These are phyloP conservation scores for Mesorhabditis spiculigera DNA, from an alignment of 2,888 invertebrate genomes.

Conservation along the genomic window DNA sequence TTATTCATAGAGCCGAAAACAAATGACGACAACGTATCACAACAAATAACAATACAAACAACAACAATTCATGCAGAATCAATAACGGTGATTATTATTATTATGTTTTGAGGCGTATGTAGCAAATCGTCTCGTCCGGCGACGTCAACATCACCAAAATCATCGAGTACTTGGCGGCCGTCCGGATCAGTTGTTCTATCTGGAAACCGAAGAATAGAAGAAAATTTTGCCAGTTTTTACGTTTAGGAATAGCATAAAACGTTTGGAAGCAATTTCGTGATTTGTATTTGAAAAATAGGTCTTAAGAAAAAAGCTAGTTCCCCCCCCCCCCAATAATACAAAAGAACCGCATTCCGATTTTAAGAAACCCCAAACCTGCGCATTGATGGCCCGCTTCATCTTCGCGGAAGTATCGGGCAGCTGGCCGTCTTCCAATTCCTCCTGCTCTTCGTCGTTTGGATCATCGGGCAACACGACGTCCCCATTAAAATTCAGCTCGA, in stretches of 20 bases:
- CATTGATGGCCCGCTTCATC: no score
- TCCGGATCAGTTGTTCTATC: constrained; percentile 23
- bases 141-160: constrained; percentile 28
- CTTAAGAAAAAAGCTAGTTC: no score
- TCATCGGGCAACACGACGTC: not conserved
- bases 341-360: no score
- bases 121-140: constrained; percentile 16
- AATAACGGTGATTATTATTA: not conserved
- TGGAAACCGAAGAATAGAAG: not conserved
- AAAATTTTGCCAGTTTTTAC: not conserved
- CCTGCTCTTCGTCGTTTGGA: not conserved
- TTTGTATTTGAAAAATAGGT: no score
- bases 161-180: constrained; percentile 25
- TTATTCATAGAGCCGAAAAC: no score
- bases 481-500: constrained; percentile 16
- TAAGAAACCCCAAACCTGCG: no score
- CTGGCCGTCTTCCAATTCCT: not conserved
- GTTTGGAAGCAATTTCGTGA: no score
- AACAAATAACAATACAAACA: no score
- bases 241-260: no score
- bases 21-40: no score
- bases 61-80: not conserved
- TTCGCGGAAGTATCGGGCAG: not conserved
- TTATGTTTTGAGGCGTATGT: constrained; percentile 14
- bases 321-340: no score